phyloP scores from a whole-genome alignment of 2,113 vertebrate genomes.

The Physeter macrocephalus region DNA sequence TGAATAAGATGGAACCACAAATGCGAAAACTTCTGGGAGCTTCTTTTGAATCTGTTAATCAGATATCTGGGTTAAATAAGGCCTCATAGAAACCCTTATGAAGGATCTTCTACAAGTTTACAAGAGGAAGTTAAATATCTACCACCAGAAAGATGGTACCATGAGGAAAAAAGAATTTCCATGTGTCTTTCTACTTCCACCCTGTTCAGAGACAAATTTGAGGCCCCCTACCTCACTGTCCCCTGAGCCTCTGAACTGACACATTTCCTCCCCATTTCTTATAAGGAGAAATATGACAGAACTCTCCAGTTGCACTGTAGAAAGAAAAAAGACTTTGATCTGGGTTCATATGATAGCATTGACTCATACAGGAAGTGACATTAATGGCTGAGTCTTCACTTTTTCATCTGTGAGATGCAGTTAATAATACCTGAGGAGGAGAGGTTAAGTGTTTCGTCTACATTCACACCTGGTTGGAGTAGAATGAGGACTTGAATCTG shows the following conservation, averaged over 20 bases:
- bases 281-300: not conserved
- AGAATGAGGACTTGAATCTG: not conserved
- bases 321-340: not conserved
- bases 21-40: not conserved
- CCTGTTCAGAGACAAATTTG: not conserved
- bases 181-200: not conserved
- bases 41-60: not conserved
- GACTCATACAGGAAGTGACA: not conserved
- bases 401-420: not conserved
- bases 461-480: not conserved
- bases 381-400: not conserved
- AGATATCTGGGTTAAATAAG: not conserved
- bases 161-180: not conserved
- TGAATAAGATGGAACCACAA: not conserved
- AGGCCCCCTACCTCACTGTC: not conserved
- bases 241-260: not conserved
- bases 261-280: not conserved
- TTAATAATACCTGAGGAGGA: not conserved
- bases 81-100: not conserved
- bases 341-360: not conserved
- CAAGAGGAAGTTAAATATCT: not conserved
- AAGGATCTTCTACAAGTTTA: not conserved
- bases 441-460: not conserved
- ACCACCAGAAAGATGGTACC: not conserved
- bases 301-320: not conserved